Evolutionary conservation across 2,797 vertebrate genomes (phyloP).

Genomic region (Cuniculus paca): DNA sequence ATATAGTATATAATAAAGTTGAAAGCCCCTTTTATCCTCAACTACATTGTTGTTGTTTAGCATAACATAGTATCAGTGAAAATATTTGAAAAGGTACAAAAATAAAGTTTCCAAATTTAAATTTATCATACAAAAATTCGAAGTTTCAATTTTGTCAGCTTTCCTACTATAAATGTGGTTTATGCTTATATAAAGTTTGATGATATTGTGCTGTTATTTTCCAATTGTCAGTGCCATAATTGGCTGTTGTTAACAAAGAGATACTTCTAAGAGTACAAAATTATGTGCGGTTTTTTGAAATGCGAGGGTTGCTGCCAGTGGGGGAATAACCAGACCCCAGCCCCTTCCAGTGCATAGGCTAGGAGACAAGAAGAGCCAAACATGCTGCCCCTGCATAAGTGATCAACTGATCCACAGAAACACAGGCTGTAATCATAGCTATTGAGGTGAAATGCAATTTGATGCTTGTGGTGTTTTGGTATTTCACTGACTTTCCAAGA

Average conservation of each 20-base stretch:
- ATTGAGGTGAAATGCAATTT: too few species aligned
- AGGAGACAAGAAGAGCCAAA: too few species aligned
- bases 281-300: too few species aligned
- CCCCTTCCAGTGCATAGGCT: too few species aligned
- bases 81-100: not conserved
- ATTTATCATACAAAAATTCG: not conserved
- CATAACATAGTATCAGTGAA: not conserved
- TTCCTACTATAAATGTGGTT: not conserved
- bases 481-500: too few species aligned
- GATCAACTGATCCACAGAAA: too few species aligned
- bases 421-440: too few species aligned
- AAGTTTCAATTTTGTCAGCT: not conserved
- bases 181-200: not conserved
- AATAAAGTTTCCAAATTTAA: not conserved
- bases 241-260: not conserved
- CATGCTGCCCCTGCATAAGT: too few species aligned
- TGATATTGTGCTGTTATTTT: not conserved
- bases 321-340: too few species aligned
- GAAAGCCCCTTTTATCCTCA: not conserved
- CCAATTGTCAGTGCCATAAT: not conserved
- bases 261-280: not conserved
- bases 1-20: not conserved
- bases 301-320: too few species aligned
- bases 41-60: not conserved
- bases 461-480: too few species aligned